These are phyloP conservation scores for Dastarcus helophoroides DNA, from an alignment of 2,888 invertebrate species.

Conservation along the genomic window DNA sequence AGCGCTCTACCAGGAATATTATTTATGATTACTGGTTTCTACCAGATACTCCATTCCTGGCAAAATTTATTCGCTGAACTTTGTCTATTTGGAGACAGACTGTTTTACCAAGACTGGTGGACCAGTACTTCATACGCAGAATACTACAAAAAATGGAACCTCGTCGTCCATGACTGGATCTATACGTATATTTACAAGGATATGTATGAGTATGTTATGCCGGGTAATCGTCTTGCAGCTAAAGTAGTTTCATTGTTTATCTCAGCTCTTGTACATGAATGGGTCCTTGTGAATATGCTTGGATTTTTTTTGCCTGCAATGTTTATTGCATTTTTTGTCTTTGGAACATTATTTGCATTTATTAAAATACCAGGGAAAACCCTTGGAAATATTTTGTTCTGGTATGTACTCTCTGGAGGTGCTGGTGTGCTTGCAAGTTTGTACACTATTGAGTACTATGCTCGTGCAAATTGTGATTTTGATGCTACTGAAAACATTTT, in stretches of 20 bases:
- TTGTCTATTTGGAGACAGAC: slow-evolving; percentile 73
- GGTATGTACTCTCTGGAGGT: slow-evolving; percentile 67
- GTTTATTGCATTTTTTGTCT: slow-evolving; percentile 59
- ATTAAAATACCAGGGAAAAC: slow-evolving; percentile 36
- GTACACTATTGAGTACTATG: slow-evolving; percentile 78
- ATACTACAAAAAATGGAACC: slow-evolving; percentile 92
- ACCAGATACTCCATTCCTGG: slow-evolving; percentile 82
- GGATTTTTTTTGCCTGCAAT: slow-evolving; percentile 80
- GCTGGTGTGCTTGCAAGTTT: slow-evolving; percentile 60
- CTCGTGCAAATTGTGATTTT: slow-evolving; percentile 28
- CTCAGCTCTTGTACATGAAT: slow-evolving; percentile 79
- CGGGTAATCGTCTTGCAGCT: slow-evolving; percentile 39
- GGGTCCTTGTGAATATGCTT: slow-evolving; percentile 62
- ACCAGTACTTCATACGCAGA: slow-evolving; percentile 68
- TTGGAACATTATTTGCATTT: slow-evolving; percentile 49
- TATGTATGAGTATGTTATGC: slow-evolving; percentile 35
- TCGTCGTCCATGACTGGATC: slow-evolving; percentile 90
- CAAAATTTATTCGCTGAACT: slow-evolving; percentile 85
- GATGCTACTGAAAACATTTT: not conserved
- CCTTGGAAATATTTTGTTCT: slow-evolving; percentile 66
- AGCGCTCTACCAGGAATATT: slow-evolving; percentile 65
- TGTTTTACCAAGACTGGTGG: slow-evolving; percentile 93
- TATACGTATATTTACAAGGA: slow-evolving; percentile 82
- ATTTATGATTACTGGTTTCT: slow-evolving; percentile 48
- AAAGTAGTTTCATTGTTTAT: slow-evolving; percentile 58